Evolutionary conservation across 2,113 vertebrate species (phyloP), one percentile per base, ranked within the genome.

Genomic region (Nansenia antarctica): DNA sequence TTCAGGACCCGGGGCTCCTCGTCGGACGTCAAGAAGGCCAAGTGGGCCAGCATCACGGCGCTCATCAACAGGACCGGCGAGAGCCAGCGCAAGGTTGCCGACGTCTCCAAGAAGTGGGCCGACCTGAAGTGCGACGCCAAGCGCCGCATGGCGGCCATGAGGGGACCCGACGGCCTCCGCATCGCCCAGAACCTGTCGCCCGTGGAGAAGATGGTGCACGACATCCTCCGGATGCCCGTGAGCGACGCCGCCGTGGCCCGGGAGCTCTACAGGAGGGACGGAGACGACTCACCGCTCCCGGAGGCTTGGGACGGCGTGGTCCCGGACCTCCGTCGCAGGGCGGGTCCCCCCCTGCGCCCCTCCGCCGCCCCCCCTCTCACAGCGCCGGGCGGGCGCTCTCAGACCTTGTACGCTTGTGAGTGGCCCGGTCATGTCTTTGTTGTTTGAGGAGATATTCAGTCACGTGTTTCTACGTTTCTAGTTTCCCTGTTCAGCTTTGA

Each of bases 61-160:
- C 87, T 89, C 3, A 85, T 93, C 32, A 93, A 93, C 37, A 90
- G 91, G 77, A 92, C 93, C 0, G 90, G 91, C 18, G 91, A 93
- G 78, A 93, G 91, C 61, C 91, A 92, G 39, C 89, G 20, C 2
- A 9, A 55, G 53, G 53, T 55, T 9, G 11, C 11, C 9, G 22
- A 55, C 20, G 26, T 55, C 1, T 86, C 93, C 54, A 93, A 93
- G 86, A 93, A 93, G 73, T 93, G 92, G 92, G 92, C 92, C 0
- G 92, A 93, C 76, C 82, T 93, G 0, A 93, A 93, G 77, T 93
- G 92, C 29, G 92, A 93, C 85, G 92, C 90, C 12, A 92, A 92
- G 66, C 82, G 92, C 22, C 92, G 92, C 81, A 83, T 93, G 52
- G 85, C 84, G 2, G 91, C 89, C 15, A 88, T 91, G 87, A 81